Conservation (phyloP, 2,113 vertebrate genomes). For the Hydropotes inermis region DNA sequence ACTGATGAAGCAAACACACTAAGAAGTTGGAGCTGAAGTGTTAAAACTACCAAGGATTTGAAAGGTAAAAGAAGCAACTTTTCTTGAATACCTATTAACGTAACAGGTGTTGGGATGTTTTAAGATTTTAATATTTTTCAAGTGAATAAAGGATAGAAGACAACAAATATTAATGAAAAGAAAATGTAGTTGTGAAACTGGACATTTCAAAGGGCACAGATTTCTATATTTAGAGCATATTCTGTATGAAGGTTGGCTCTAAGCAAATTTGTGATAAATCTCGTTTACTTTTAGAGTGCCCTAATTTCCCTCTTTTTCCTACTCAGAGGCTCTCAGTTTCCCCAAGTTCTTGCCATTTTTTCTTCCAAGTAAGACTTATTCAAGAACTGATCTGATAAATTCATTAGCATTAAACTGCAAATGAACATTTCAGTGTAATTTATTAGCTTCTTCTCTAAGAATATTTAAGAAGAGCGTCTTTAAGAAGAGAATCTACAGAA, state of each 20-base stretch:
- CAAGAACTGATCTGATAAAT: constrained; percentile 25
- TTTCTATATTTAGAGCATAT: neutral
- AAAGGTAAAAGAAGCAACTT: neutral
- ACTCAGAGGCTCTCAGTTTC: constrained; percentile 16
- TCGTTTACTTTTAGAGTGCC: neutral
- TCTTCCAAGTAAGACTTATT: constrained; percentile 27
- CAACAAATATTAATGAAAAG: constrained; percentile 20
- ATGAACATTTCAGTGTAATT: constrained; percentile 24
- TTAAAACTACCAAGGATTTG: constrained; percentile 3
- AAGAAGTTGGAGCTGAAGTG: neutral
- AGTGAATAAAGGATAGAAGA: neutral
- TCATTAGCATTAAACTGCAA: constrained; percentile 12
- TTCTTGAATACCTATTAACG: constrained; percentile 12
- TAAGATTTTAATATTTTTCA: neutral
- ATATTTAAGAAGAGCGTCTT: neutral
- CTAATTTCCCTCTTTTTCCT: neutral
- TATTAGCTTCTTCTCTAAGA: neutral
- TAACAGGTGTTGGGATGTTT: neutral
- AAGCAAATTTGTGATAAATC: neutral
- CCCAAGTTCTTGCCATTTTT: neutral
- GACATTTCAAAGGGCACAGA: neutral
- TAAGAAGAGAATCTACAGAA: neutral
- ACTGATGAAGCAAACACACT: neutral
- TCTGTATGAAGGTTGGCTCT: neutral
- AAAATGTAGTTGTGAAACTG: neutral